phyloP scores from a whole-genome alignment of 2,797 vertebrate species.

The Ctenopoma kingsleyae region DNA sequence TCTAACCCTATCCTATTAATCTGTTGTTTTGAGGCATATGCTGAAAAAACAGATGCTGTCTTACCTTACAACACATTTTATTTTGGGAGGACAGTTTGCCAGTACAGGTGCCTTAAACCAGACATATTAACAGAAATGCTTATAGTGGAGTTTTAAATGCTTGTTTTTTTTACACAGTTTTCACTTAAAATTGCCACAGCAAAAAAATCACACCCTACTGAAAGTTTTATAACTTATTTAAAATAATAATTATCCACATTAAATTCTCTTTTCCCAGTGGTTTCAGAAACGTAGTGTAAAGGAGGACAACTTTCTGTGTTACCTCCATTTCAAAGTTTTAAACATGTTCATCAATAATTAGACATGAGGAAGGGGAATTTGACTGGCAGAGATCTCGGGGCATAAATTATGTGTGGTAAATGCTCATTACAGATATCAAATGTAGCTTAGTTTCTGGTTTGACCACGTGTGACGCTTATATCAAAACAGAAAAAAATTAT shows the following conservation, averaged over 20 bases:
- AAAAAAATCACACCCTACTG: not conserved
- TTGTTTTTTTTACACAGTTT: not conserved
- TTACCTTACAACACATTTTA: too few species aligned
- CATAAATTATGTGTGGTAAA: conserved; percentile 30
- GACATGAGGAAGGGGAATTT: conserved; percentile 14
- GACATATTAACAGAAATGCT: not conserved
- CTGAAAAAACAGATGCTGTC: too few species aligned
- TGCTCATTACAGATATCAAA: conserved; percentile 22
- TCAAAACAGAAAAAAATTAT: conserved; percentile 11
- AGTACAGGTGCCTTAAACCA: not conserved
- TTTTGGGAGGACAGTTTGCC: too few species aligned
- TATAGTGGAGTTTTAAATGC: not conserved
- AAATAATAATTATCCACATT: conserved; percentile 10
- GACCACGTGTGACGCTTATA: conserved; percentile 28
- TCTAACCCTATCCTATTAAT: too few species aligned
- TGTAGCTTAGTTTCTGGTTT: conserved; percentile 7
- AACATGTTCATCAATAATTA: conserved; percentile 48
- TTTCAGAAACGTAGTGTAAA: not conserved
- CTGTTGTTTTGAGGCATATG: too few species aligned
- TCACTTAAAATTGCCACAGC: not conserved
- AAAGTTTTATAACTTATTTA: conserved; percentile 7
- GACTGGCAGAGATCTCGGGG: conserved; percentile 12
- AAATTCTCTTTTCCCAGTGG: not conserved
- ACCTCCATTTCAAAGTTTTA: conserved; percentile 36
- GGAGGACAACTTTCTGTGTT: conserved; percentile 3